Percentiles rank a stretch among this genome's conserved stretches.
phyloP scores from a whole-genome alignment of 1,140 invertebrate genomes.

The Thaumatotibia leucotreta region DNA sequence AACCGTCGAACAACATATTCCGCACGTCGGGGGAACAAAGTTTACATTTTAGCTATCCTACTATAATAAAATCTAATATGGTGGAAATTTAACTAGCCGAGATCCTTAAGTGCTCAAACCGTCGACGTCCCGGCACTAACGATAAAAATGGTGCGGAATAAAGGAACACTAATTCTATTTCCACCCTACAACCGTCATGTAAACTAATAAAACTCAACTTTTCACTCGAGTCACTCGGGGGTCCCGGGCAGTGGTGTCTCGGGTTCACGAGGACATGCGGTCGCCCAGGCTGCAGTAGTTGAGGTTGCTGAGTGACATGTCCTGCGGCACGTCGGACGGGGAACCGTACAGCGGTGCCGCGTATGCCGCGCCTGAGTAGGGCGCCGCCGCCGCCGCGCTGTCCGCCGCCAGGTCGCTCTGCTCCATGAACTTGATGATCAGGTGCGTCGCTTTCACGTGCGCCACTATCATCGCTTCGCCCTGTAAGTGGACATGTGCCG shows the following conservation, averaged over 20 bases:
- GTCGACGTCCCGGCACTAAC: not conserved
- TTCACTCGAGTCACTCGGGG: not conserved
- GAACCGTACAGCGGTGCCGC: slow-evolving; percentile 34
- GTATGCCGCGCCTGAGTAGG: slow-evolving; percentile 25
- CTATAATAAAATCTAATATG: slow-evolving; percentile 10
- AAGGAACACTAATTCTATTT: slow-evolving; percentile 14
- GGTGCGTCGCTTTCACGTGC: slow-evolving; percentile 87
- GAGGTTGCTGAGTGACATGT: slow-evolving; percentile 64
- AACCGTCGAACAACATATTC: not conserved
- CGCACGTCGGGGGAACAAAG: not conserved
- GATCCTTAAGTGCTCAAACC: not conserved
- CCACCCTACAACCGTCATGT: slow-evolving; percentile 11
- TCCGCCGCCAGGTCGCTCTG: slow-evolving; percentile 76
- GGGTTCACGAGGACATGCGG: slow-evolving; percentile 31
- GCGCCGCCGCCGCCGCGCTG: slow-evolving; percentile 18
- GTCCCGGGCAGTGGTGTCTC: not conserved
- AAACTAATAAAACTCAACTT: slow-evolving; percentile 14
- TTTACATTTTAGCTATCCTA: slow-evolving; percentile 11
- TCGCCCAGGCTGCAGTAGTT: slow-evolving; percentile 39
- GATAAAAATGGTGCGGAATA: not conserved
- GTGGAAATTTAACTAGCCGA: slow-evolving; percentile 10
- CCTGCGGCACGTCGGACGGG: slow-evolving; percentile 55
- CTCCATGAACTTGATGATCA: slow-evolving; percentile 87
- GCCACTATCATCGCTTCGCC: slow-evolving; percentile 84
- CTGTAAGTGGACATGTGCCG: too few relatives aligned